A percentile compares a stretch with the other conserved stretches of the same genome.
phyloP scores from a whole-genome alignment of 1,140 invertebrate species.

The Drosophila ercepeae region DNA sequence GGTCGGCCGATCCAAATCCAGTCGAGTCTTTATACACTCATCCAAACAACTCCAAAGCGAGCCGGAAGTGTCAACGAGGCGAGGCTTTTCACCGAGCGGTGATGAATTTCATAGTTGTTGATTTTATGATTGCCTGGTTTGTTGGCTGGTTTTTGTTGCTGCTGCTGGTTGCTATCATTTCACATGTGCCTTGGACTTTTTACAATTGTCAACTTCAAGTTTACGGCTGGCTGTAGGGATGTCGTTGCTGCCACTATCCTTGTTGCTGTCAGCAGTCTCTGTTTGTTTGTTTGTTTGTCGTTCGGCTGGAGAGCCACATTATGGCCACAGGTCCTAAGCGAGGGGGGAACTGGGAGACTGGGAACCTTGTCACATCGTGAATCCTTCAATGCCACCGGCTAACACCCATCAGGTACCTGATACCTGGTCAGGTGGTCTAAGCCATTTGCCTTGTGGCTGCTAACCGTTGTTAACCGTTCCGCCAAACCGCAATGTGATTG shows the following conservation, averaged over 20 bases:
- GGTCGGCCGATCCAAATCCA: constrained; percentile 60
- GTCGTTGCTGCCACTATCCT: constrained; percentile 49
- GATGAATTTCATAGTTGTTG: constrained; percentile 84
- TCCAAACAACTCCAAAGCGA: constrained; percentile 33
- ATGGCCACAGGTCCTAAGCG: constrained; percentile 66
- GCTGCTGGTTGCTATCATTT: constrained; percentile 11
- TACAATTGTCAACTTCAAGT: constrained; percentile 75
- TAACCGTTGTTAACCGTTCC: constrained; percentile 46
- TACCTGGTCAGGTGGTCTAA: constrained; percentile 63
- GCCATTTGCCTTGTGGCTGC: constrained; percentile 70
- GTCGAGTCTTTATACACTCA: constrained; percentile 51
- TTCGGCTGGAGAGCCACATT: constrained; percentile 55
- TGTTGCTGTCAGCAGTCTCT: constrained; percentile 56
- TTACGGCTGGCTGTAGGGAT: constrained; percentile 67
- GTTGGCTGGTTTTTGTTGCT: constrained; percentile 17
- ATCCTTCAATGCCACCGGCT: constrained; percentile 63
- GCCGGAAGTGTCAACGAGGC: constrained; percentile 73
- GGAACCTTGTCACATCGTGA: constrained; percentile 71
- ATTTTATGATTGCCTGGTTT: constrained; percentile 82
- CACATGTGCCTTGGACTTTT: constrained; percentile 56
- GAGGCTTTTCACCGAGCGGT: constrained; percentile 67
- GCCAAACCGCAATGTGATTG: constrained; percentile 52
- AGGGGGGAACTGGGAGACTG: constrained; percentile 2
- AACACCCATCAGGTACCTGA: constrained; percentile 40
- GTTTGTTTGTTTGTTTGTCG: constrained; percentile 39